Evolutionary conservation across 2,888 invertebrate species (phyloP), one percentile per base, ranked within the genome.

Genomic region (Sthenelais limicola): DNA sequence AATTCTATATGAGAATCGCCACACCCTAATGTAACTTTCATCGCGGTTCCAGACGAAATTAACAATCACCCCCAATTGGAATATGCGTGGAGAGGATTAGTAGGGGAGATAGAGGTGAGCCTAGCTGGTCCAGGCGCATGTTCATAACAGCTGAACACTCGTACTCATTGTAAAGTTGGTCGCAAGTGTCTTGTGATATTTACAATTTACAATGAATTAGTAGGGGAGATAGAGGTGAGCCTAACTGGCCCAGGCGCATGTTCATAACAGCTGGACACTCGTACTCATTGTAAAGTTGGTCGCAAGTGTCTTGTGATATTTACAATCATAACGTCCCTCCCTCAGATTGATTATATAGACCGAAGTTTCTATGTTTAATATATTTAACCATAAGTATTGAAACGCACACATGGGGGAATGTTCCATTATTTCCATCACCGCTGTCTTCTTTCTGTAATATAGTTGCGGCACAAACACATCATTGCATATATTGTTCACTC

Each of bases 11-110:
- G 62, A 38, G n/a, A 62, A 62, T 62, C 62, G 43, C 62, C 38
- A 62, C 62, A 62, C 62, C 24, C 62, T 62, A 62, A 62, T 62
- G 62, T 62, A 62, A 62, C 62, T 62, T 35, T 62, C 62, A 62
- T 21, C 62, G 38, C 43, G 43, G 43, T 62, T 62, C 62, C 7
- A 15, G 62, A 12, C 26, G 21, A 62, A 62, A 62, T 62, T 62
- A 62, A 62, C 21, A 35, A 43, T 62, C 24, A 26, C 62, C 62
- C 62, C 26, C 62, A 24, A 43, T 62, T 62, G 35, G 38, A 62
- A 26, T 38, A 62, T 62, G 62, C 43, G 43, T 62, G 3, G 18
- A 24, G 12, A 43, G 38, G 62, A 62, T 62, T 62, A 62, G 62
- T 35, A 1, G 15, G 62, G 56, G 62, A 62, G n/a, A 35, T 35